Evolutionary conservation across 2,113 vertebrate species (phyloP).

Genomic region (Brachyistius frenatus): DNA sequence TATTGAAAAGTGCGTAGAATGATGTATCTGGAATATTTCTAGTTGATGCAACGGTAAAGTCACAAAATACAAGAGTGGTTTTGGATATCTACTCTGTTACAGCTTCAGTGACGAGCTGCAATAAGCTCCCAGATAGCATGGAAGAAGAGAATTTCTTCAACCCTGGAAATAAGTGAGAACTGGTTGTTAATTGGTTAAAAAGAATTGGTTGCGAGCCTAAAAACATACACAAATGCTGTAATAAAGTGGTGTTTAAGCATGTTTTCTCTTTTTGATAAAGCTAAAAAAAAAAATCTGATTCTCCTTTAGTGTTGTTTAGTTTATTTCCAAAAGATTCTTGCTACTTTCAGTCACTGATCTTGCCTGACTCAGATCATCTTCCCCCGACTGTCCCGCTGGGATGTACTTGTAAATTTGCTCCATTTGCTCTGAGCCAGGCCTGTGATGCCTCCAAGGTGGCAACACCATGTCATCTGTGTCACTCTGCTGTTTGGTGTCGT

Average conservation of each 20-base stretch:
- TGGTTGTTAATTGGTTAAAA: neutral
- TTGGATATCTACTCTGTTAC: neutral
- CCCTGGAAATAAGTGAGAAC: conserved; percentile 18
- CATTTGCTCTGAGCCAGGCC: conserved; percentile 30
- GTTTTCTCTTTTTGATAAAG: conserved; percentile 1
- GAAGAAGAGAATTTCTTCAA: conserved; percentile 10
- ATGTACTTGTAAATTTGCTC: conserved; percentile 31
- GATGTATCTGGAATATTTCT: neutral
- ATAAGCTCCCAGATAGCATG: too few species aligned
- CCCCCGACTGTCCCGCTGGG: conserved; percentile 5
- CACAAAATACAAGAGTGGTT: neutral
- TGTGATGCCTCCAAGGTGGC: conserved; percentile 40
- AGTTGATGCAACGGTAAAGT: neutral
- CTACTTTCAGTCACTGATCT: neutral
- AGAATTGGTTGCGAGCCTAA: neutral
- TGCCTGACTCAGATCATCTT: too few species aligned
- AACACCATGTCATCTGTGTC: conserved; percentile 34
- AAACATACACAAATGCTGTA: neutral
- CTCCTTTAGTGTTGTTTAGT: neutral
- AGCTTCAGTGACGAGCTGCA: neutral
- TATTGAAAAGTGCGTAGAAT: neutral
- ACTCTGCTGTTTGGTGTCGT: conserved; percentile 43
- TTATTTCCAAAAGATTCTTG: neutral
- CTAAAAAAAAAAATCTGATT: neutral
- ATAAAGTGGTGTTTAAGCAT: too few species aligned